Base-by-base conservation (phyloP, 2,888 invertebrate species). In the Orthonevra nobilis region DNA sequence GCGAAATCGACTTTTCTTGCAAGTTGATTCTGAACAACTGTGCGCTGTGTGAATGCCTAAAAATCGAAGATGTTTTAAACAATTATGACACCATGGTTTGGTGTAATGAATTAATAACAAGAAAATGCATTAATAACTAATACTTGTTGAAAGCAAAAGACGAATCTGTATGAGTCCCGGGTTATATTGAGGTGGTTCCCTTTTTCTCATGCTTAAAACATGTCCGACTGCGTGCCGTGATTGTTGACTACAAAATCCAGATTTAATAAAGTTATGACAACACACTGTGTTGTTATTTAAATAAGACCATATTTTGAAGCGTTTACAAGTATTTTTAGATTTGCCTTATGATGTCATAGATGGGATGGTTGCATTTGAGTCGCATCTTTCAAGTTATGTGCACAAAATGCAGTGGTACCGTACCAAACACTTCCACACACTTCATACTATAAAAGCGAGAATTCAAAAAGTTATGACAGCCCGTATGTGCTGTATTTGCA, bases 391-490 rank as follows among this genome's bases (percentile, higher is more conserved):
- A 23, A 4, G n/a, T 23, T 23, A 23, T 4, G 23, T 23, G 5
- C 3, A 5, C 23, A 5, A 23, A 2, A 15, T 36, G 20, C 20
- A n/a, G n/a, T 61, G 30, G 20, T 23, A 56, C 56, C 60, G 5
- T 60, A 4, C 28, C 14, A n/a, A n/a, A n/a, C n/a, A n/a, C n/a
- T n/a, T 23, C 46, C 36, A 14, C 28, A 17, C n/a, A 5, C 5
- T 32, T 5, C 14, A 36, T 6, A 44, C 68, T 68, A 74, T 38
- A 74, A 74, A 68, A 68, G 68, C 52, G 54, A 54, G 19, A 74
- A 54, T 30, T 44, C 34, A 42, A 20, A 40, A 54, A 40, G 10
- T 74, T 74, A 74, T 54, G 68, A 54, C 74, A 68, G 30, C 74
- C 50, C 66, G 9, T 26, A 15, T 1, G 40, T 38, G 56, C 34